Evolutionary conservation across 1,140 invertebrate genomes (phyloP).

Genomic region (Megalonaias nervosa): DNA sequence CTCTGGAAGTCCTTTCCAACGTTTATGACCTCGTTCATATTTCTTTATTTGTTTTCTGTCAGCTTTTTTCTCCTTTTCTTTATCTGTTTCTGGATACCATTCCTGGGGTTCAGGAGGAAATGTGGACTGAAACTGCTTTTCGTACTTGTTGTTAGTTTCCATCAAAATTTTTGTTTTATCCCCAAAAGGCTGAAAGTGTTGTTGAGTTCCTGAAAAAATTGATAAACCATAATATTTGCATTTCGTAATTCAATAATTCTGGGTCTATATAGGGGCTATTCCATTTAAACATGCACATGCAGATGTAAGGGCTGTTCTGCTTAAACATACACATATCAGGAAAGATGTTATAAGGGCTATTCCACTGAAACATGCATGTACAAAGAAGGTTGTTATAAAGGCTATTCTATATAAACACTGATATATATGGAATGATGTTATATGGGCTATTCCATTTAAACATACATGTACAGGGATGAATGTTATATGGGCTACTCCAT

Average conservation of each 20-base stretch:
- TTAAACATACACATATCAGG: no score
- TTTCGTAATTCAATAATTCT: no score
- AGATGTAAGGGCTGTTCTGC: not conserved
- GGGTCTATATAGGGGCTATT: no score
- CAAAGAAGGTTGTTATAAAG: no score
- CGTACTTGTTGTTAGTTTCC: constrained; percentile 62
- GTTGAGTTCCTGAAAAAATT: constrained; percentile 41
- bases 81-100: constrained; percentile 54
- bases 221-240: not conserved
- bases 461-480: no score
- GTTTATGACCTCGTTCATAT: constrained; percentile 44
- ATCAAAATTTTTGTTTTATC: constrained; percentile 58
- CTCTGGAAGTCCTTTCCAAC: constrained; percentile 49
- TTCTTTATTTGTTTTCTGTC: constrained; percentile 31
- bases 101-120: constrained; percentile 50
- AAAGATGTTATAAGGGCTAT: no score
- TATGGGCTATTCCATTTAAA: no score
- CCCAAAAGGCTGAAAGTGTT: constrained; percentile 43
- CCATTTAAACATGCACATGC: not conserved
- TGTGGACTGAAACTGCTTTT: constrained; percentile 55
- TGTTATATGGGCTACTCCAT: no score
- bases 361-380: no score
- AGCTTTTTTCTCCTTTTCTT: constrained; percentile 30
- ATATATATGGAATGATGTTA: no score
- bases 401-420: no score